These are phyloP conservation scores for Tenthredo distinguenda DNA, from an alignment of 2,888 invertebrate genomes.

Conservation along the genomic window DNA sequence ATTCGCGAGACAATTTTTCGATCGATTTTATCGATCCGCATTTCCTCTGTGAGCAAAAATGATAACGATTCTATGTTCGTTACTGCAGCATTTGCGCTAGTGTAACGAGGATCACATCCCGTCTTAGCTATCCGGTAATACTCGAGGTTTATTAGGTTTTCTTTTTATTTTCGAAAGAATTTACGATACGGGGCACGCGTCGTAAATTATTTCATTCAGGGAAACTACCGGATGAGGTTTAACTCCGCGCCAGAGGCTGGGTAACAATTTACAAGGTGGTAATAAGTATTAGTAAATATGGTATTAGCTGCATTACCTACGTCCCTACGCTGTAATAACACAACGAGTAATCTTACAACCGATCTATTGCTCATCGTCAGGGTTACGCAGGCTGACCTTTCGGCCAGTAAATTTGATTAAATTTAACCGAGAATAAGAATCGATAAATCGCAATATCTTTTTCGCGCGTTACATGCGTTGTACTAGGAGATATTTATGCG, in stretches of 20 bases:
- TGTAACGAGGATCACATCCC: not conserved
- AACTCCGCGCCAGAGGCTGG: constrained; percentile 4
- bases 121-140: constrained; percentile 20
- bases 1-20: not conserved
- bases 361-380: constrained; percentile 23
- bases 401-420: constrained; percentile 26
- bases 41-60: not conserved
- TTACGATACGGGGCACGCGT: constrained; percentile 44
- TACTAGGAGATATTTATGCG: not conserved
- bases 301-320: constrained; percentile 33
- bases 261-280: constrained; percentile 43
- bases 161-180: not conserved
- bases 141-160: not conserved
- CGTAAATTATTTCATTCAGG: constrained; percentile 51
- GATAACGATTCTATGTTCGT: not conserved
- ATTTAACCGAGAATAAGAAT: not conserved
- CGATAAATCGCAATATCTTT: not conserved
- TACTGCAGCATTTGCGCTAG: not conserved
- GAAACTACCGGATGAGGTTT: constrained; percentile 36
- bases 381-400: constrained; percentile 3
- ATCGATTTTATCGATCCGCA: not conserved
- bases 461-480: not conserved
- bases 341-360: constrained; percentile 18
- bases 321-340: constrained; percentile 26
- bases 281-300: constrained; percentile 49